Evolutionary conservation across 1,140 invertebrate genomes (phyloP).

Genomic region (Neoseiulus cucumeris): DNA sequence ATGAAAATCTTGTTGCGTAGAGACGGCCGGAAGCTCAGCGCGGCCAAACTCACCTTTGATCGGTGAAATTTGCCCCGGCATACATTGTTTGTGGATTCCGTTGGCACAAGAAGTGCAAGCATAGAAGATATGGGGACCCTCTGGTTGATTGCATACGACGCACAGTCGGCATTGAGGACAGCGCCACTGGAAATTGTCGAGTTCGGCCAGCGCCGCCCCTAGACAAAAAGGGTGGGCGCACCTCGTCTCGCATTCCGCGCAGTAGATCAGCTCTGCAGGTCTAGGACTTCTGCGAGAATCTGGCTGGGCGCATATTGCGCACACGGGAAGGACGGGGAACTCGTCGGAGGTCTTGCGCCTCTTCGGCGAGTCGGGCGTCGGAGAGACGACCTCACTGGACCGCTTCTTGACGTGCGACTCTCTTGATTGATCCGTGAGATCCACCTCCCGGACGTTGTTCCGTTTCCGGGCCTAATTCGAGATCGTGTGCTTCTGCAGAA

Average conservation of each 20-base stretch:
- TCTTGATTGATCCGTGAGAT: background rate
- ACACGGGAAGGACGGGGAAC: background rate
- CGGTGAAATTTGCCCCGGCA: background rate
- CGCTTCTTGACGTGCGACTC: background rate
- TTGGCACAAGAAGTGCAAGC: background rate
- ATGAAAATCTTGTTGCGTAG: background rate
- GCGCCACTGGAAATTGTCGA: background rate
- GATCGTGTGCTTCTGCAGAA: background rate
- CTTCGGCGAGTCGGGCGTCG: background rate
- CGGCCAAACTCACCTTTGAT: background rate
- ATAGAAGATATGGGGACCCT: conserved; percentile 1
- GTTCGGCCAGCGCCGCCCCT: background rate
- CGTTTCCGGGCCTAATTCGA: background rate
- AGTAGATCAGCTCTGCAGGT: background rate
- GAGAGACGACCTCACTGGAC: background rate
- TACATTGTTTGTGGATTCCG: background rate
- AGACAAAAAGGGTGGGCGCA: background rate
- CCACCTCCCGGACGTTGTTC: background rate
- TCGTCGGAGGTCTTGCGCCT: background rate
- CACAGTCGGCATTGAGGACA: conserved; percentile 3
- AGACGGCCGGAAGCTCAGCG: background rate
- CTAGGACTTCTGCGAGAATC: background rate
- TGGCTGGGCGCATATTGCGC: background rate
- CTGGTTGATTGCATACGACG: conserved; percentile 4
- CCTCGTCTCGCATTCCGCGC: background rate